Conservation (phyloP, 2,113 vertebrate genomes). For the Plectropomus leopardus region DNA sequence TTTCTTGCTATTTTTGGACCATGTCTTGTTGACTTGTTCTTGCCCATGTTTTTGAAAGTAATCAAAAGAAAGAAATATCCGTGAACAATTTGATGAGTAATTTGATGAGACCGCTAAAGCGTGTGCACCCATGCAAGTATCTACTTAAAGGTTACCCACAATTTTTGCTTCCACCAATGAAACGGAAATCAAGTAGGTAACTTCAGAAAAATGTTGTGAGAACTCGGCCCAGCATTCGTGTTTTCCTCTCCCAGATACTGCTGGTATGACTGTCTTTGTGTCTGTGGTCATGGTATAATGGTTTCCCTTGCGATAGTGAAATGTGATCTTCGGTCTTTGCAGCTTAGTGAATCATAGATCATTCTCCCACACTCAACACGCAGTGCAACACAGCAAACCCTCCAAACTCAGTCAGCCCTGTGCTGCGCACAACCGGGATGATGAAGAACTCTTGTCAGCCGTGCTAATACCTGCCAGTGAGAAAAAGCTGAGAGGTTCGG, state of each 20-base stretch:
- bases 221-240: conserved; percentile 44
- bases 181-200: conserved; percentile 39
- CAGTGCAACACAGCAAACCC: conserved; percentile 44
- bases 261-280: conserved; percentile 72
- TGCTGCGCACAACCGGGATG: conserved; percentile 22
- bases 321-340: conserved; percentile 75
- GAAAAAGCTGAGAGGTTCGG: conserved; percentile 53
- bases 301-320: conserved; percentile 80
- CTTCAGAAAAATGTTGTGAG: conserved; percentile 52
- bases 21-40: too few relatives aligned
- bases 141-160: background rate
- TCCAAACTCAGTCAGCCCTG: conserved; percentile 31
- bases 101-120: too few relatives aligned
- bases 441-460: conserved; percentile 56
- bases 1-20: too few relatives aligned
- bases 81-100: background rate
- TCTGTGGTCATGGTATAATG: conserved; percentile 79
- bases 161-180: background rate
- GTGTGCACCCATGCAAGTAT: background rate
- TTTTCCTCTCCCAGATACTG: conserved; percentile 62
- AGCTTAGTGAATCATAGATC: conserved; percentile 75
- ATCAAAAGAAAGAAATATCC: too few relatives aligned
- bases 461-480: conserved; percentile 57
- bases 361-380: conserved; percentile 74
- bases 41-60: too few relatives aligned